A percentile compares a stretch with the other conserved stretches of the same genome.
Evolutionary conservation across 2,797 vertebrate genomes (phyloP).

Genomic region (Knipowitschia caucasica): DNA sequence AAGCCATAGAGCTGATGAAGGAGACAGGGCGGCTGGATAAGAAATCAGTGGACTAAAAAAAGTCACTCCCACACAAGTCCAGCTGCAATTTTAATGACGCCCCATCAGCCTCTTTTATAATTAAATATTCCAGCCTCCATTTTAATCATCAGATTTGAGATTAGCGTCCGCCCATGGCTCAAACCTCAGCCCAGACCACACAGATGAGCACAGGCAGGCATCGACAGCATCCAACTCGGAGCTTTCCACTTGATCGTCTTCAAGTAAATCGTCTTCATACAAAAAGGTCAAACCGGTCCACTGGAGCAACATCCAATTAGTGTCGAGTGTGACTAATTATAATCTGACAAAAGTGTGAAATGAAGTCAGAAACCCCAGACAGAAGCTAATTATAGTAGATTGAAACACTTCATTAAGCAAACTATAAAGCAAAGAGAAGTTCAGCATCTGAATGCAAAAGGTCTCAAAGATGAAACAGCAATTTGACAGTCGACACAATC

Average conservation of each 20-base stretch:
- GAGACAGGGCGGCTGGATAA: conserved; percentile 10
- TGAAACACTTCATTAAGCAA: conserved; percentile 74
- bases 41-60: conserved; percentile 28
- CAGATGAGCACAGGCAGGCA: conserved; percentile 30
- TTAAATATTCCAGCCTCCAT: conserved; percentile 60
- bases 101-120: conserved; percentile 55
- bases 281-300: conserved; percentile 71
- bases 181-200: conserved; percentile 41
- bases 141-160: conserved; percentile 67
- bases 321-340: conserved; percentile 77
- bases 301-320: conserved; percentile 75
- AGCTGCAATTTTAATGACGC: conserved; percentile 59
- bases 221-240: conserved; percentile 49
- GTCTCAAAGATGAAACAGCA: conserved; percentile 38
- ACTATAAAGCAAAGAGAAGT: conserved; percentile 65
- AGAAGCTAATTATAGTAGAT: conserved; percentile 74
- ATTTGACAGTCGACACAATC: conserved; percentile 27
- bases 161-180: conserved; percentile 40
- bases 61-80: conserved; percentile 26
- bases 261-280: conserved; percentile 62
- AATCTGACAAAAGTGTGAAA: conserved; percentile 77
- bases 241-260: conserved; percentile 56
- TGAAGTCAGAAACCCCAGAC: conserved; percentile 75
- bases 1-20: conserved; percentile 27
- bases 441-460: conserved; percentile 59